A percentile compares a stretch with the other conserved stretches of the same genome.
Conservation (phyloP, 2,888 invertebrate species). For the Exocentrus adspersus region DNA sequence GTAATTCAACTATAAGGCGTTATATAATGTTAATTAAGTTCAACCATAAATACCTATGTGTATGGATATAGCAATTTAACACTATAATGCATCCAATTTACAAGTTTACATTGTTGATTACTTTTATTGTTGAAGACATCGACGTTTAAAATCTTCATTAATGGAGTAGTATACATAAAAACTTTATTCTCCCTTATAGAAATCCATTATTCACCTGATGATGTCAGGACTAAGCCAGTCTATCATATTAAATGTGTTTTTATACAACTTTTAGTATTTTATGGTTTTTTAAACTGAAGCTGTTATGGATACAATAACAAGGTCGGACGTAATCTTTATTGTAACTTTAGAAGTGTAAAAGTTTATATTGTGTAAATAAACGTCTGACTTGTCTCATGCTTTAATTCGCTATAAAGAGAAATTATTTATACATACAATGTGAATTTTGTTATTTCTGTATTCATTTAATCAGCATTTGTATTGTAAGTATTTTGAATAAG, state of each 20-base stretch:
- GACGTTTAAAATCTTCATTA: conserved; percentile 14
- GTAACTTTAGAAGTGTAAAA: not conserved
- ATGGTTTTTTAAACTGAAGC: not conserved
- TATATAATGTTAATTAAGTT: conserved; percentile 11
- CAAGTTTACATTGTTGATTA: conserved; percentile 12
- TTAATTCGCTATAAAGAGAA: too few relatives aligned
- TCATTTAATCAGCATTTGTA: too few relatives aligned
- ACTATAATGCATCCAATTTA: conserved; percentile 9
- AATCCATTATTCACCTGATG: not conserved
- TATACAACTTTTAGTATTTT: not conserved
- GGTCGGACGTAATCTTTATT: not conserved
- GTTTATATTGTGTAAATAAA: not conserved
- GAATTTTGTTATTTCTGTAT: too few relatives aligned
- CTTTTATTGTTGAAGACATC: not conserved
- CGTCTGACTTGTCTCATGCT: not conserved
- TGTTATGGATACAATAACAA: not conserved
- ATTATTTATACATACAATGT: too few relatives aligned
- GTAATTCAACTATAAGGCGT: conserved; percentile 4
- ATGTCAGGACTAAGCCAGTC: not conserved
- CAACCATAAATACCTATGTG: not conserved
- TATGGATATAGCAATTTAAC: conserved; percentile 13
- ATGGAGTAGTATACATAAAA: not conserved
- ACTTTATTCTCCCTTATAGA: not conserved
- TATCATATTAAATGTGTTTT: not conserved
- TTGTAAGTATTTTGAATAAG: too few relatives aligned